Evolutionary conservation across 2,888 invertebrate genomes (phyloP), one percentile per base, ranked within the genome.

Genomic region (Caenorhabditis wallacei): DNA sequence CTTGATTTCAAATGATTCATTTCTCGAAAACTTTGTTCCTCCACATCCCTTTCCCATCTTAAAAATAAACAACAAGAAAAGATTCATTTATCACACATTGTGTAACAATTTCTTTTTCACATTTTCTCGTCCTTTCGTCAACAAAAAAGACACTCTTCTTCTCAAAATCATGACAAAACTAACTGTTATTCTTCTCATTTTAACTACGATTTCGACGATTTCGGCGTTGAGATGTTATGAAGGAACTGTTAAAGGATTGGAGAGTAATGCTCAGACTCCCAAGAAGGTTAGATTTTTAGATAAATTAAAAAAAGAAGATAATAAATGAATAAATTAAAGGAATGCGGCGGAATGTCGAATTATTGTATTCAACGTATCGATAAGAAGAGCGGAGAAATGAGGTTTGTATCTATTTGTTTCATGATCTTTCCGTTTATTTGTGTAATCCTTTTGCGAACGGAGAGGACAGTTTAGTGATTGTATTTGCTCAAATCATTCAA

Each of bases 301-400:
- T 2, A 43, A 26, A n/a, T 18, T 13, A 18, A 13, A 8, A 8
- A 26, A 3, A 20, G 40, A 53, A 40, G n/a, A 40, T 22, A 30
- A 16, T 48, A 35, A 20, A 8, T 53, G 63, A 64, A 64, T 24
- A 53, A 26, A 18, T 66, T 84, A 4, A 22, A 84, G 85, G 75
- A 87, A 35, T 87, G 87, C 57, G 82, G 84, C n/a, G 84, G 84
- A 37, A 80, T 84, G 48, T 85, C 85, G n/a, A 72, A 78, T n/a
- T 87, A 82, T 37, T 87, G 87, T 71, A 66, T 87, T 35, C 87
- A 87, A 54, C 64, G 82, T 26, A 87, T 87, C 57, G 80, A 87
- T 61, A 84, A 85, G 57, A 74, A 82, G 46, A 82, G 22, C 13
- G 71, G 76, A 54, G 82, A 85, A 61, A 82, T 87, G 80, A 75